Evolutionary conservation across 2,797 vertebrate genomes (phyloP).

Genomic region (Macropus fuliginosus): DNA sequence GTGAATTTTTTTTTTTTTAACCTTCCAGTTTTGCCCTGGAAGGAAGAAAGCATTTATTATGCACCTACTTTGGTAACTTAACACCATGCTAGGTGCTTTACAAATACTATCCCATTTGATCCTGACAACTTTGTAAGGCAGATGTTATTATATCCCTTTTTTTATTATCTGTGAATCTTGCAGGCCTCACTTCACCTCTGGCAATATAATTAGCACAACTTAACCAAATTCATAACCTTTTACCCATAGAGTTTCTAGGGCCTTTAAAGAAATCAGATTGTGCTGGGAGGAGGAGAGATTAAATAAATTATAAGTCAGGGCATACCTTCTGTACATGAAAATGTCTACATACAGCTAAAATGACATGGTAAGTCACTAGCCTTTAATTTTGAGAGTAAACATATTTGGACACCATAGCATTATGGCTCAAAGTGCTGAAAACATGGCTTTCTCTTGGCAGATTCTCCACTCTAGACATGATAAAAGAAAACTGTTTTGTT

Average conservation of each 20-base stretch:
- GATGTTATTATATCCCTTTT: too few species aligned
- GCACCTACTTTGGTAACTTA: too few species aligned
- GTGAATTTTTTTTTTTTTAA: not conserved
- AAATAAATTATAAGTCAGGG: not conserved
- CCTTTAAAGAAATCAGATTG: conserved; percentile 44
- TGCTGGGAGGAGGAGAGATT: not conserved
- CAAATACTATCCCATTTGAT: too few species aligned
- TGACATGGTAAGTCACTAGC: not conserved
- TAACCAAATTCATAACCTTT: conserved; percentile 37
- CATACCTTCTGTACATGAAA: not conserved
- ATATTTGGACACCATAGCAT: conserved; percentile 5
- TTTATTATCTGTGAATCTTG: conserved; percentile 32
- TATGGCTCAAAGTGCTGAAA: conserved; percentile 13
- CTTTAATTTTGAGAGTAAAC: conserved; percentile 56
- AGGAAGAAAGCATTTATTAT: too few species aligned
- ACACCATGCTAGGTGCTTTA: too few species aligned
- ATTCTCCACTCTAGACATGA: not conserved
- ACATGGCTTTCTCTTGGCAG: not conserved
- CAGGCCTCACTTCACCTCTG: conserved; percentile 21
- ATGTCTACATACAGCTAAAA: not conserved
- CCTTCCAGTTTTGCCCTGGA: too few species aligned
- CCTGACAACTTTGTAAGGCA: too few species aligned
- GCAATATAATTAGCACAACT: conserved; percentile 21
- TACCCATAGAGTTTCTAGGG: not conserved
- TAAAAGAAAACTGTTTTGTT: conserved; percentile 22